A percentile compares a stretch with the other conserved stretches of the same genome.
phyloP scores from a whole-genome alignment of 2,797 vertebrate species.

The Pseudochirops cupreus region DNA sequence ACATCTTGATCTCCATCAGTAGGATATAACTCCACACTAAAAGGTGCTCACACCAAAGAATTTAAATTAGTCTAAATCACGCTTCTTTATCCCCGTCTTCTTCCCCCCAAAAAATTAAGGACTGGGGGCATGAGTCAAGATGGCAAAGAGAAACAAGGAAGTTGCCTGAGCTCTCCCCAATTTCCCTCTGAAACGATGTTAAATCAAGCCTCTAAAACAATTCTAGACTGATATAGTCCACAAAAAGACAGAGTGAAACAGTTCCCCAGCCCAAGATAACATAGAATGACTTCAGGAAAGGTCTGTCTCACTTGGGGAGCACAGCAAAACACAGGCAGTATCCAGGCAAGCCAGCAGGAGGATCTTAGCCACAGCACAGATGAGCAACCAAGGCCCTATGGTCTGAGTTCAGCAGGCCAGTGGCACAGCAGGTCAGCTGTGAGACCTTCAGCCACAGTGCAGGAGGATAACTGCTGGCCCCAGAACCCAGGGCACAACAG shows the following conservation, averaged over 20 bases:
- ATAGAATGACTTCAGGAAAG: background rate
- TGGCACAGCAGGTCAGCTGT: background rate
- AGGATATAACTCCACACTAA: background rate
- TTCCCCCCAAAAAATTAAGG: background rate
- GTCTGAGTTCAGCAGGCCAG: background rate
- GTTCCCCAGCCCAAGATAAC: background rate
- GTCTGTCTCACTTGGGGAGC: background rate
- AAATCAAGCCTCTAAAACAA: background rate
- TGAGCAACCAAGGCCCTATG: background rate
- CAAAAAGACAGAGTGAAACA: background rate
- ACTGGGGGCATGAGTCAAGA: background rate
- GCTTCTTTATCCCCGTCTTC: no score
- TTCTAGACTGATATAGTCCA: background rate
- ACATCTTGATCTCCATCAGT: background rate
- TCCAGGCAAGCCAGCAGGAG: background rate
- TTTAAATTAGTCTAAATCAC: background rate
- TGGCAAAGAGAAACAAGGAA: background rate
- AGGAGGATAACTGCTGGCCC: background rate
- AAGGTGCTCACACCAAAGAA: background rate
- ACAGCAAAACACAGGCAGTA: background rate
- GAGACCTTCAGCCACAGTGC: background rate
- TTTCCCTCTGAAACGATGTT: background rate
- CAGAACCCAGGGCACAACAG: background rate
- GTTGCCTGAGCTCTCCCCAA: background rate
- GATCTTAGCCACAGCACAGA: background rate